A percentile compares a stretch with the other conserved stretches of the same genome.
Evolutionary conservation across 2,113 vertebrate species (phyloP).

Genomic region (Recurvirostra avosetta): DNA sequence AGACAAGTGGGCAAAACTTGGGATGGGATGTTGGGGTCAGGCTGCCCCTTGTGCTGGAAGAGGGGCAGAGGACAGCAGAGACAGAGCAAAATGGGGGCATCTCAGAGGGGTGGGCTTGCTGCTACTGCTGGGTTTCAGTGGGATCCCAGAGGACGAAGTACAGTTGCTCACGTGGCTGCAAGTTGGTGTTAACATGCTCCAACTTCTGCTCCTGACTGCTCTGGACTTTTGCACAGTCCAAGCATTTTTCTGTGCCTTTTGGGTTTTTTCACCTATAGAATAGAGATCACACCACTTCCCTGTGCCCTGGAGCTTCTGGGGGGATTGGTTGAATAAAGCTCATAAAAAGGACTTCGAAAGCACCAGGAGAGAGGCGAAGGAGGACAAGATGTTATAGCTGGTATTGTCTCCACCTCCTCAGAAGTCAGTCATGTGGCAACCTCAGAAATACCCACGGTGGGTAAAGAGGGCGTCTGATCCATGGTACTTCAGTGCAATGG

Average conservation of each 20-base stretch:
- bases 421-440: background rate
- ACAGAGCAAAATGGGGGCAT: fast-evolving
- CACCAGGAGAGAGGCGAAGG: background rate
- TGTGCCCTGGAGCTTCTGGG: background rate
- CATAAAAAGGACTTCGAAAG: background rate
- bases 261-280: background rate
- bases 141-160: background rate
- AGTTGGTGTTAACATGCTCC: background rate
- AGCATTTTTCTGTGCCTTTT: background rate
- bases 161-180: background rate
- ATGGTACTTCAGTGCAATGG: fast-evolving
- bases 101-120: background rate
- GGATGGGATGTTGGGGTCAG: background rate
- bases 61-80: background rate
- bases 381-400: conserved; percentile 26
- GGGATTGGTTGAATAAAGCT: background rate
- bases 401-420: background rate
- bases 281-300: background rate
- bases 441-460: background rate
- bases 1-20: background rate
- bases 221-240: background rate
- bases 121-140: background rate
- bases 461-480: background rate
- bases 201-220: background rate
- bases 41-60: background rate